phyloP scores from a whole-genome alignment of 2,797 vertebrate species.

The Sebastiscus albofasciatus region DNA sequence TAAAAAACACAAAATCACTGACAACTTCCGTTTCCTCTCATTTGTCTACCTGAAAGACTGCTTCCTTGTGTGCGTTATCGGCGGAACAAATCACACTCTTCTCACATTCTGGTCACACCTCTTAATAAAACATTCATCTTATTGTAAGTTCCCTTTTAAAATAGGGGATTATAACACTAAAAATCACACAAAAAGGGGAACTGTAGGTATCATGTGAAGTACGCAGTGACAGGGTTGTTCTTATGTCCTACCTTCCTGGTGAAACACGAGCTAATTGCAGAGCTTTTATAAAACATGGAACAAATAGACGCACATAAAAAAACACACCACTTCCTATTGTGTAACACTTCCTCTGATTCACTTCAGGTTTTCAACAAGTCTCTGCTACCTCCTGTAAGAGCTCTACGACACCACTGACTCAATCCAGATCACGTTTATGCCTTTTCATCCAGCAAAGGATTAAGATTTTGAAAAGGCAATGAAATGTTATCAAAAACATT shows the following conservation, averaged over 20 bases:
- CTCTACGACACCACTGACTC: neutral
- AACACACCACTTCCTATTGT: constrained; percentile 80
- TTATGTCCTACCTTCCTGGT: neutral
- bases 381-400: constrained; percentile 45
- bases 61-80: neutral
- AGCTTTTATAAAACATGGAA: constrained; percentile 50
- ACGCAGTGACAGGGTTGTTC: neutral
- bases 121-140: neutral
- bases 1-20: neutral
- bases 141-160: neutral
- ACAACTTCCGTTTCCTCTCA: neutral
- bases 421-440: neutral
- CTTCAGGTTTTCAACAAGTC: constrained; percentile 65
- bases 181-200: constrained; percentile 9
- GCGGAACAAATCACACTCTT: neutral
- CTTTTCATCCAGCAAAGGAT: neutral
- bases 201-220: neutral
- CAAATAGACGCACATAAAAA: constrained; percentile 42
- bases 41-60: neutral
- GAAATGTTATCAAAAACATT: neutral
- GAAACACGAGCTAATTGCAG: constrained; percentile 11
- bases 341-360: constrained; percentile 84
- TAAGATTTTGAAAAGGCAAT: neutral
- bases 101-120: neutral
- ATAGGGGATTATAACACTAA: neutral